Evolutionary conservation across 2,888 invertebrate species (phyloP).

Genomic region (Mylabris sibirica): DNA sequence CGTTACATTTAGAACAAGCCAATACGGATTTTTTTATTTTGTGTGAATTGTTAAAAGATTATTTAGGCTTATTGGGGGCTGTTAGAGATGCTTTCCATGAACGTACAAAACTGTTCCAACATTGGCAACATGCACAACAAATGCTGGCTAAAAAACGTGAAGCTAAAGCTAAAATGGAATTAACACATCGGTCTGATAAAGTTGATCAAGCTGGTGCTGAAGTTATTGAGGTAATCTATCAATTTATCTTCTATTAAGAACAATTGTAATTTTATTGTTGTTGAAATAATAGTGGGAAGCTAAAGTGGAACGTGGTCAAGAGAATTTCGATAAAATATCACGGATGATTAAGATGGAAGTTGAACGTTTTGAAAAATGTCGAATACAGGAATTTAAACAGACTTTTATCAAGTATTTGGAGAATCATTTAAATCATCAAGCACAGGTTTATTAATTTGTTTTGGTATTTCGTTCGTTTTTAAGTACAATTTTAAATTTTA

Average conservation of each 20-base stretch:
- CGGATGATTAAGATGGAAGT: slow-evolving; percentile 93
- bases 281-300: slow-evolving; percentile 84
- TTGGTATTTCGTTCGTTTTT: background rate
- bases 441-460: slow-evolving; percentile 71
- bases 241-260: background rate
- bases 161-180: slow-evolving; percentile 89
- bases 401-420: slow-evolving; percentile 92
- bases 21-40: slow-evolving; percentile 94
- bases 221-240: slow-evolving; percentile 86
- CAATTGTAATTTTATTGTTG: background rate
- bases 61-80: slow-evolving; percentile 88
- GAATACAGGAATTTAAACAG: slow-evolving; percentile 89
- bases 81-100: slow-evolving; percentile 84
- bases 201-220: slow-evolving; percentile 87
- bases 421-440: slow-evolving; percentile 92
- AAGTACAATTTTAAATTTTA: background rate
- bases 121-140: slow-evolving; percentile 97
- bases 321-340: slow-evolving; percentile 95
- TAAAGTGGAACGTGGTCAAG: slow-evolving; percentile 95
- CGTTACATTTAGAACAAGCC: slow-evolving; percentile 88
- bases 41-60: slow-evolving; percentile 95
- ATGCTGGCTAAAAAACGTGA: slow-evolving; percentile 94
- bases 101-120: slow-evolving; percentile 87
- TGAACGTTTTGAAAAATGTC: slow-evolving; percentile 87
- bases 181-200: slow-evolving; percentile 89